Evolutionary conservation across 1,140 invertebrate genomes (phyloP), one percentile per base, ranked within the genome.

Genomic region (Listronotus bonariensis): DNA sequence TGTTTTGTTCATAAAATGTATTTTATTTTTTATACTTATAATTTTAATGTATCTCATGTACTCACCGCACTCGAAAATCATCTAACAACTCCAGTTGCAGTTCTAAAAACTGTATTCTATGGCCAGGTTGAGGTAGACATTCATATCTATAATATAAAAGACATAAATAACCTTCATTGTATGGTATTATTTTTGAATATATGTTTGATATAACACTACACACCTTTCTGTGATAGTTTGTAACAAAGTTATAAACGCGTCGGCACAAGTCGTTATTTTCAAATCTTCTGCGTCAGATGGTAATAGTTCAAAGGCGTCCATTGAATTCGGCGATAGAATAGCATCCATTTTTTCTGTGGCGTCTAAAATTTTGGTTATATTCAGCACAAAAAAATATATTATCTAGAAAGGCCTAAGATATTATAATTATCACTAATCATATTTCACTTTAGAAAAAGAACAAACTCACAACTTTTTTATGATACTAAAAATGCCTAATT

Each of bases 1-100:
- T n/a, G 20, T 3, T 26, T 26, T 26, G 5, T 26, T 26, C 20
- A 26, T n/a, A n/a, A n/a, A n/a, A n/a, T n/a, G n/a, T n/a, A n/a
- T n/a, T n/a, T n/a, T n/a, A n/a, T n/a, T n/a, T n/a, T n/a, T n/a
- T n/a, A n/a, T n/a, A n/a, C n/a, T n/a, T n/a, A n/a, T 11, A 43
- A 43, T 8, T n/a, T 15, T n/a, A n/a, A n/a, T 43, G 2, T 15
- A 18, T 11, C 7, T 6, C 18, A 12, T 9, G 26, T 48, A 8
- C 48, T 26, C 41, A 63, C 62, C 64, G 62, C 6, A 79, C 71
- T 53, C 77, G 67, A 65, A 78, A 79, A 74, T 97, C 95, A 73
- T 97, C 94, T 42, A 97, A 85, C 11, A 97, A 76, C 72, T 96
- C 92, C 15, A 95, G 77, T 77, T 97, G 93, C 7, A 97, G 78